Percentiles rank a stretch among this genome's conserved stretches.
Conservation (phyloP, 2,888 invertebrate genomes). For the Tetragnatha montana region DNA sequence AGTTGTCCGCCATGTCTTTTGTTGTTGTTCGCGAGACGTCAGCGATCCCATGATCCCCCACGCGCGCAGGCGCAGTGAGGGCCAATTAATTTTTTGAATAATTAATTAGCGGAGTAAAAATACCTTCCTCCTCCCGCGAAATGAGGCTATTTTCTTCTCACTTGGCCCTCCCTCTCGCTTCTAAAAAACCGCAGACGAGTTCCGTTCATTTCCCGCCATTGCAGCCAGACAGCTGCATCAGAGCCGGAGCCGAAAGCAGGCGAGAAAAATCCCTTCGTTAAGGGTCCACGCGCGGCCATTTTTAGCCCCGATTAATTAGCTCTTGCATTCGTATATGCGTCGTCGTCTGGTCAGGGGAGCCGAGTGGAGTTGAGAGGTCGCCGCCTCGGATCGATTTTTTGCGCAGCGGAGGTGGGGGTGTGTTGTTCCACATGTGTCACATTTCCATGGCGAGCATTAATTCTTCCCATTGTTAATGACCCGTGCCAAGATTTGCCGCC, state of each 20-base stretch:
- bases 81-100: conserved; percentile 72
- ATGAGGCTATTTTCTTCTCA: conserved; percentile 64
- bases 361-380: conserved; percentile 51
- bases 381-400: conserved; percentile 59
- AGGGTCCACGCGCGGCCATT: conserved; percentile 68
- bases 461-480: conserved; percentile 71
- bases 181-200: conserved; percentile 28
- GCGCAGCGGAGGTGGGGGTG: conserved; percentile 25
- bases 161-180: conserved; percentile 1
- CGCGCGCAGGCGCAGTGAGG: conserved; percentile 64
- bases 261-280: conserved; percentile 62
- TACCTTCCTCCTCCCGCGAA: conserved; percentile 69
- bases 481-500: conserved; percentile 70
- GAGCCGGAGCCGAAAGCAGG: conserved; percentile 56
- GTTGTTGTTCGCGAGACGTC: conserved; percentile 10
- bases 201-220: too few relatives aligned
- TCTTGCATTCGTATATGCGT: conserved; percentile 56
- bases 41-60: conserved; percentile 49
- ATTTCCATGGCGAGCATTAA: conserved; percentile 71
- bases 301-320: conserved; percentile 71
- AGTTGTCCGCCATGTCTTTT: conserved; percentile 61
- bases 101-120: conserved; percentile 71
- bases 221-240: conserved; percentile 35
- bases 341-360: conserved; percentile 46
- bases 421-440: conserved; percentile 69